A percentile compares a stretch with the other conserved stretches of the same genome.
Conservation (phyloP, 1,140 invertebrate species). For the Zaprionus ornatus region DNA sequence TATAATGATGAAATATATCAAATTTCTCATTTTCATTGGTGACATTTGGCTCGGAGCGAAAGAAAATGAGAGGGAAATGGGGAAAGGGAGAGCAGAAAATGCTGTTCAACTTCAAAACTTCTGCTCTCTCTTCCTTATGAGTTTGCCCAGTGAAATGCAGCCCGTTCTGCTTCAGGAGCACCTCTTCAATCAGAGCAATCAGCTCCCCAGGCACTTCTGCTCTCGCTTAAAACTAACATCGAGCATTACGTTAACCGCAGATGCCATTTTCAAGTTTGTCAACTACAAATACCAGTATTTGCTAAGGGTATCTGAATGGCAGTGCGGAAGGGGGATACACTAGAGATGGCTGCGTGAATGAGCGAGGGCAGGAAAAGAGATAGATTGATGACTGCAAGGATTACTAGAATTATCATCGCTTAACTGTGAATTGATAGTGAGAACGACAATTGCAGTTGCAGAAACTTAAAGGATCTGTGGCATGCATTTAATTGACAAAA, state of each 20-base stretch:
- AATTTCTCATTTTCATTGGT: constrained; percentile 22
- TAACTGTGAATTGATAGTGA: not conserved
- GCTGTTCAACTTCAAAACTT: not conserved
- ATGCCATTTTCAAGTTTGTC: constrained; percentile 21
- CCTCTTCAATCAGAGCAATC: not conserved
- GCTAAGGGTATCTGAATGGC: not conserved
- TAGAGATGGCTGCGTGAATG: not conserved
- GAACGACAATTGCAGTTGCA: not conserved
- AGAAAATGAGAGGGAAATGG: not conserved
- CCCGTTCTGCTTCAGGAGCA: not conserved
- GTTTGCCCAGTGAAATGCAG: not conserved
- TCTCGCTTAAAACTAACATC: constrained; percentile 17
- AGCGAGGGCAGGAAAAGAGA: not conserved
- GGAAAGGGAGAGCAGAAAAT: not conserved
- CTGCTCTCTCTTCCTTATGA: not conserved
- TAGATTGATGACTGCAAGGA: not conserved
- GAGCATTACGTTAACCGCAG: constrained; percentile 8
- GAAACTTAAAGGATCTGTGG: not conserved
- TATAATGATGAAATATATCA: constrained; percentile 33
- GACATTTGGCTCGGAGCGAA: not conserved
- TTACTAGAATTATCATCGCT: not conserved
- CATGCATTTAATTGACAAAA: not conserved
- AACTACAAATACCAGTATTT: constrained; percentile 15
- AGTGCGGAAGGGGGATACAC: not conserved
- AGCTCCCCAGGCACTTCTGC: not conserved